phyloP scores from a whole-genome alignment of 2,797 vertebrate genomes.

The Picus viridis region DNA sequence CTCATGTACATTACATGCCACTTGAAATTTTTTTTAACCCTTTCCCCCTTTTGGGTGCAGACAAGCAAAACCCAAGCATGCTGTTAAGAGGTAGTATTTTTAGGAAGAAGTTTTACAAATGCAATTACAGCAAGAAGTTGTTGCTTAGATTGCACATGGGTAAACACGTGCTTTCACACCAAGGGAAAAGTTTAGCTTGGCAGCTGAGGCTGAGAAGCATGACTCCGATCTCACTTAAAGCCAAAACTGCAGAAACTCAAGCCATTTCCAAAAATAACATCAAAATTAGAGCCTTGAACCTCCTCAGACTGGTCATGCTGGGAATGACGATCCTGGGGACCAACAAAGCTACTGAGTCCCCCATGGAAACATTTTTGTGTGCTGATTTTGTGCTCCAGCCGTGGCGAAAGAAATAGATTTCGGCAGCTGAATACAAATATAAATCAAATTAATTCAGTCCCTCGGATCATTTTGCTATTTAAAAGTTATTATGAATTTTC shows the following conservation, averaged over 20 bases:
- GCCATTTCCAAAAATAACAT: constrained; percentile 84
- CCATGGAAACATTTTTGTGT: constrained; percentile 35
- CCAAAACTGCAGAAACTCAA: constrained; percentile 79
- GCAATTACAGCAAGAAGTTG: constrained; percentile 72
- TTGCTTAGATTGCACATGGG: constrained; percentile 79
- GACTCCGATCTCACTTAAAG: constrained; percentile 77
- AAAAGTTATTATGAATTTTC: background rate
- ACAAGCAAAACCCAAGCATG: constrained; percentile 9
- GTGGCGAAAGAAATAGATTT: constrained; percentile 11
- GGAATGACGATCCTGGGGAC: constrained; percentile 65
- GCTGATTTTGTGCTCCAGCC: constrained; percentile 43
- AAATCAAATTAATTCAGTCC: constrained; percentile 4
- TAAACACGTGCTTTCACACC: constrained; percentile 83
- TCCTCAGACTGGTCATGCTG: constrained; percentile 72
- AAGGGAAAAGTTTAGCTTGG: constrained; percentile 83
- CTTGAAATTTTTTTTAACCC: constrained; percentile 69
- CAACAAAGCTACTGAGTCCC: constrained; percentile 63
- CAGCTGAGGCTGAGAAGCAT: constrained; percentile 75
- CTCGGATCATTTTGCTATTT: background rate
- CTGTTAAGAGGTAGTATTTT: constrained; percentile 66
- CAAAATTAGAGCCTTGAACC: constrained; percentile 72
- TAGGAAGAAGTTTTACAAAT: constrained; percentile 77
- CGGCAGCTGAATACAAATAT: background rate
- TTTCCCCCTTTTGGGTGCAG: constrained; percentile 14
- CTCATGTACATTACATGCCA: constrained; percentile 8